Base-by-base conservation (phyloP, 1,140 invertebrate species). In the Sesamia nonagrioides region DNA sequence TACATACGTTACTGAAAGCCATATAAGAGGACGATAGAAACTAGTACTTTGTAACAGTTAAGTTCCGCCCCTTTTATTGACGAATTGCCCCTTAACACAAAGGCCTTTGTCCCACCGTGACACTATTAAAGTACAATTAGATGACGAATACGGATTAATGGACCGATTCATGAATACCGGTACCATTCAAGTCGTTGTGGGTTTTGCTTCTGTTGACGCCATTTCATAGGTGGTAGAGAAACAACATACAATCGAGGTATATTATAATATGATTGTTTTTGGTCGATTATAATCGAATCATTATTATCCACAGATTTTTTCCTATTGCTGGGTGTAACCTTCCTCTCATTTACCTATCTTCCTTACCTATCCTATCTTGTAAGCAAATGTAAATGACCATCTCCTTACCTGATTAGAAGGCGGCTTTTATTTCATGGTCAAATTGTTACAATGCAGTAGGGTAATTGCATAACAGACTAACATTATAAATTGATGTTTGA, bases 131-230 rank as follows among this genome's bases (percentile, higher is more conserved):
- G 18, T 33, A 48, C 40, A 68, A 68, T 68, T 69, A 69, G 66
- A 69, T 69, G 66, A 69, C 66, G 15, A 69, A 69, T 69, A 50
- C 42, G 66, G 66, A 50, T 69, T 33, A 33, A 11, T 69, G 45
- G 18, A 69, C 5, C 21, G 45, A 27, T 69, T 50, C 21, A 69
- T n/a, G n/a, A n/a, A n/a, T 21, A 33, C 42, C 21, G 42, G 40
- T 61, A 40, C 60, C 5, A 27, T 56, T 56, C 4, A 15, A 15
- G 21, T 17, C 40, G 17, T 27, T 13, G 27, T 37, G n/a, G 6
- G 17, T 37, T 21, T 18, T 18, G 8, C 15, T 66, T 66, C 17
- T 40, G 7, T 42, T 66, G 61, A 42, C 37, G 37, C 21, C 37
- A 42, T 37, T 15, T 42, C 17, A 42, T 42, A 66, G 33, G 37